Evolutionary conservation across 2,113 vertebrate species (phyloP).

Genomic region (Petrocephalus zakoni): DNA sequence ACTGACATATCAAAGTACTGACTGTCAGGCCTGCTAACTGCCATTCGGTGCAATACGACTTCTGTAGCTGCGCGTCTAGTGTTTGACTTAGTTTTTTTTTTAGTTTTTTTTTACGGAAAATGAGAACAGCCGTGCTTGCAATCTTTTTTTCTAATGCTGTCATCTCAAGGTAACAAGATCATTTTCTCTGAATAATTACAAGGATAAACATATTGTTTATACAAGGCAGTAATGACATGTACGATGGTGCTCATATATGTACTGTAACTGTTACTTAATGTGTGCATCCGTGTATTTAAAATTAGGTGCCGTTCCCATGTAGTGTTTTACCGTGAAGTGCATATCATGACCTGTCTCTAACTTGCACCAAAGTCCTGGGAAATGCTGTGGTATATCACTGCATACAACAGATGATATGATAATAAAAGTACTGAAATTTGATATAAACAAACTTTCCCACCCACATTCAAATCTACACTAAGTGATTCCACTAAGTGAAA

Average conservation of each 20-base stretch:
- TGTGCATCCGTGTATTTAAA: background rate
- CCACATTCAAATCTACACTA: too few species aligned
- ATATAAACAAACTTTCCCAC: too few species aligned
- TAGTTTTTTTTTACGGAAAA: background rate
- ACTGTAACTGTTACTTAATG: background rate
- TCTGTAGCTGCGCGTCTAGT: background rate
- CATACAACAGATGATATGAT: background rate
- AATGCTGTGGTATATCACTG: background rate
- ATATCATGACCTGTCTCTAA: background rate
- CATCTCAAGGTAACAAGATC: background rate
- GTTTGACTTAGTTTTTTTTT: background rate
- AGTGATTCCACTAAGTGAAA: too few species aligned
- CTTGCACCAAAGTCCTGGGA: background rate
- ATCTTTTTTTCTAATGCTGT: background rate
- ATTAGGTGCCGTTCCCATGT: background rate
- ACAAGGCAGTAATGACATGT: accelerated
- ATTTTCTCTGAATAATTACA: background rate
- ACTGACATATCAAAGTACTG: background rate
- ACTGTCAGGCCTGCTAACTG: background rate
- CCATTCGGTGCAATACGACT: background rate
- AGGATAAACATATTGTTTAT: background rate
- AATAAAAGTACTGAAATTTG: too few species aligned
- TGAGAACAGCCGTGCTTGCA: background rate
- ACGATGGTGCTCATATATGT: background rate
- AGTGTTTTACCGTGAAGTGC: background rate